A percentile compares a stretch with the other conserved stretches of the same genome.
Evolutionary conservation across 1,140 invertebrate genomes (phyloP).

Genomic region (Danaus melanippus): DNA sequence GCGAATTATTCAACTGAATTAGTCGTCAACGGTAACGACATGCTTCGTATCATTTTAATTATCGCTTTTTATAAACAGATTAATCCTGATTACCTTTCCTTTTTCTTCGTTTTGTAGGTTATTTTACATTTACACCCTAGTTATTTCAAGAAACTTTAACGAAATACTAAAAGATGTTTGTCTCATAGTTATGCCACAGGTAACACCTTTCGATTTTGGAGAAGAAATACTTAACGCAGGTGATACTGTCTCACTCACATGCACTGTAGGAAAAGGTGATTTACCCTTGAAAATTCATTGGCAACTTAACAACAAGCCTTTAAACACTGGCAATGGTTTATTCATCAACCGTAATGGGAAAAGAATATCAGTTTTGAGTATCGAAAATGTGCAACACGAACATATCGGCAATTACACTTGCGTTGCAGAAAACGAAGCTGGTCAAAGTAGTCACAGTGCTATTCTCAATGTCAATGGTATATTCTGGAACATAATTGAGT

Average conservation of each 20-base stretch:
- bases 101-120: neutral
- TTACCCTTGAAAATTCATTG: slow-evolving; percentile 78
- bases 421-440: slow-evolving; percentile 82
- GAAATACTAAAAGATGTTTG: no score
- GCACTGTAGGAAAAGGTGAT: slow-evolving; percentile 81
- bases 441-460: slow-evolving; percentile 72
- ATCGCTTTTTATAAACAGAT: slow-evolving; percentile 9
- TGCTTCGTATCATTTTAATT: slow-evolving; percentile 6
- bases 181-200: slow-evolving; percentile 75
- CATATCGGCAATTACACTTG: slow-evolving; percentile 89
- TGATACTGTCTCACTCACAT: slow-evolving; percentile 81
- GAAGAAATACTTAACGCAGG: slow-evolving; percentile 80
- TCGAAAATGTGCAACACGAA: slow-evolving; percentile 78
- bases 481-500: slow-evolving; percentile 11
- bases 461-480: slow-evolving; percentile 74
- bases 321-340: slow-evolving; percentile 58
- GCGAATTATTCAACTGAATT: slow-evolving; percentile 76
- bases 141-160: no score
- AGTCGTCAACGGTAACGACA: slow-evolving; percentile 75
- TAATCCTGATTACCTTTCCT: slow-evolving; percentile 6
- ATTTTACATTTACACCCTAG: neutral
- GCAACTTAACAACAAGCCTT: slow-evolving; percentile 74
- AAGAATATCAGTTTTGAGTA: slow-evolving; percentile 69
- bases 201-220: slow-evolving; percentile 79
- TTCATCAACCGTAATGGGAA: slow-evolving; percentile 67